A percentile compares a stretch with the other conserved stretches of the same genome.
These are phyloP conservation scores for Syngnathus typhle DNA, from an alignment of 2,113 vertebrate genomes.

Conservation along the genomic window DNA sequence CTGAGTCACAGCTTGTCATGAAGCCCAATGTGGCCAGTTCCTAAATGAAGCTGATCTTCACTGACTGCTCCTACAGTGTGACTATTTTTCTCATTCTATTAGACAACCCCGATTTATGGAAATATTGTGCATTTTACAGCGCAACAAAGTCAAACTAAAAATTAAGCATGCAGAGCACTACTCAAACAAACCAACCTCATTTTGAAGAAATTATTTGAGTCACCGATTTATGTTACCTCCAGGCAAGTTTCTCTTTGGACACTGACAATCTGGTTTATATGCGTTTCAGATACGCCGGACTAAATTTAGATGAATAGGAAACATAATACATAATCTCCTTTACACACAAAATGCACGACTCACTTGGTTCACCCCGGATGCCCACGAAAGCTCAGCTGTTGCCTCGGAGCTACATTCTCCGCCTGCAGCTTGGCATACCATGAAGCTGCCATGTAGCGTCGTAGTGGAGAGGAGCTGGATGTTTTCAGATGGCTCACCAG, in stretches of 20 bases:
- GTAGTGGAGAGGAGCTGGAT: conserved; percentile 45
- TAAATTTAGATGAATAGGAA: conserved; percentile 41
- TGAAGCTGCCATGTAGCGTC: conserved; percentile 30
- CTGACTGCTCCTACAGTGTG: background rate
- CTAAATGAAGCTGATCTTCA: background rate
- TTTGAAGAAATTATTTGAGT: conserved; percentile 28
- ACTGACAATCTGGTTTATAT: conserved; percentile 42
- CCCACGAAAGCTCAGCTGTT: conserved; percentile 63
- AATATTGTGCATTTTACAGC: background rate
- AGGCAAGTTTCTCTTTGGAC: conserved; percentile 22
- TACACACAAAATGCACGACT: conserved; percentile 11
- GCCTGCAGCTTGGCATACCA: conserved; percentile 42
- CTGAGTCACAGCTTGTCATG: background rate
- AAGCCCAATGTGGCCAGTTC: background rate
- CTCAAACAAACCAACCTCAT: background rate
- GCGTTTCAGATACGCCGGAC: conserved; percentile 37
- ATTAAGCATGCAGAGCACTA: conserved; percentile 2
- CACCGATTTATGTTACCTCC: conserved; percentile 28
- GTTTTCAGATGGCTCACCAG: conserved; percentile 55
- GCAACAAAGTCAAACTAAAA: background rate
- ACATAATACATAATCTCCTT: conserved; percentile 33
- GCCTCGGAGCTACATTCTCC: conserved; percentile 51
- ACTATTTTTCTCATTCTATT: background rate
- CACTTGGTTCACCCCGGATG: conserved; percentile 33
- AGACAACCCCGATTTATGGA: background rate